A percentile compares a stretch with the other conserved stretches of the same genome.
These are phyloP conservation scores for Pristionchus exspectatus DNA, from an alignment of 2,888 invertebrate genomes.

Conservation along the genomic window DNA sequence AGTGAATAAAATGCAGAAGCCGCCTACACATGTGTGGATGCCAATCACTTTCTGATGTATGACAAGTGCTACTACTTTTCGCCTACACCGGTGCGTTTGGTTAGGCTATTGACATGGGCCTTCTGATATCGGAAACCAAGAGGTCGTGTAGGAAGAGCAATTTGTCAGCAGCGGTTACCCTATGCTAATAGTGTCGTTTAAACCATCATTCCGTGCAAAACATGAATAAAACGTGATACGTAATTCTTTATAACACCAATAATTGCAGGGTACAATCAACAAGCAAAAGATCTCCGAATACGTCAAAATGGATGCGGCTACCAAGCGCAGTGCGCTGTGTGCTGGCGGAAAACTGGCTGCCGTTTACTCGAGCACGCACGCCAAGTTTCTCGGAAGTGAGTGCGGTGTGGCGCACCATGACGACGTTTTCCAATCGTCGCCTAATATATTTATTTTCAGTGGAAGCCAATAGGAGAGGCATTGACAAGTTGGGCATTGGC, in stretches of 20 bases:
- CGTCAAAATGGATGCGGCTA: background rate
- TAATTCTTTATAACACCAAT: background rate
- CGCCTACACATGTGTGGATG: background rate
- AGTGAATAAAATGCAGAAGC: background rate
- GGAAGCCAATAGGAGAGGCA: background rate
- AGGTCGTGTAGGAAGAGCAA: too few relatives aligned
- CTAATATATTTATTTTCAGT: slow-evolving; percentile 12
- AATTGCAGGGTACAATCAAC: background rate
- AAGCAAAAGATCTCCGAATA: background rate
- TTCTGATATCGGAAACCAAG: too few relatives aligned
- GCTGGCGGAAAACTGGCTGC: background rate
- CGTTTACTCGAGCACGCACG: background rate
- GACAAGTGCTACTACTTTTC: slow-evolving; percentile 6
- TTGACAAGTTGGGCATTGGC: background rate
- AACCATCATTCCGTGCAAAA: too few relatives aligned
- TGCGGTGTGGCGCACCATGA: background rate
- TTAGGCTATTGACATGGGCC: too few relatives aligned
- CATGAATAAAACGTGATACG: background rate
- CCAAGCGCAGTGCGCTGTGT: background rate
- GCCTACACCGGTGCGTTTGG: background rate
- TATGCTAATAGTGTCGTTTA: too few relatives aligned
- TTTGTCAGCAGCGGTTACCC: too few relatives aligned
- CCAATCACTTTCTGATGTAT: background rate
- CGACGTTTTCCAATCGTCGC: background rate
- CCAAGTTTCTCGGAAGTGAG: slow-evolving; percentile 26